phyloP scores from a whole-genome alignment of 2,113 vertebrate genomes.

The Oncorhynchus clarkii region DNA sequence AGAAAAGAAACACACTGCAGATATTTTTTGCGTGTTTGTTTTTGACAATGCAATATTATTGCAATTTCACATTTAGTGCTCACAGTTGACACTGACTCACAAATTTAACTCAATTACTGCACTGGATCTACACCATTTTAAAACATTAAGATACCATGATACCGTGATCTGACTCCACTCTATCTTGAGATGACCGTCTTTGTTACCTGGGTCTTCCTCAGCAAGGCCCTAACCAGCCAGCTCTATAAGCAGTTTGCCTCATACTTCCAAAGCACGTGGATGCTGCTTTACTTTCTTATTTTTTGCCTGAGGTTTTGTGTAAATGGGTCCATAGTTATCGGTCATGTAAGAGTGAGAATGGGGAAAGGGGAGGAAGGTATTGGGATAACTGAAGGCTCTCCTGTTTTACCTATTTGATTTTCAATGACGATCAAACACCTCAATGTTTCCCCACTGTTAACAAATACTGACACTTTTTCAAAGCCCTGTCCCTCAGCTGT shows the following conservation, averaged over 20 bases:
- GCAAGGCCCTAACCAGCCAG: not conserved
- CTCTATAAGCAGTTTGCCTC: not conserved
- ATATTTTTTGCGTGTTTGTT: constrained; percentile 62
- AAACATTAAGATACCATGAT: constrained; percentile 75
- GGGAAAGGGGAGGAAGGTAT: not conserved
- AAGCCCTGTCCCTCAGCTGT: not conserved
- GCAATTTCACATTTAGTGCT: constrained; percentile 92
- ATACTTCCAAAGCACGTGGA: not conserved
- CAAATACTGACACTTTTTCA: constrained; percentile 40
- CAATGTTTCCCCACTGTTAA: constrained; percentile 2
- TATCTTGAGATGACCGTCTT: constrained; percentile 56
- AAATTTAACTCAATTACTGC: constrained; percentile 83
- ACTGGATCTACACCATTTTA: constrained; percentile 87
- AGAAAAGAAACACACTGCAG: constrained; percentile 65
- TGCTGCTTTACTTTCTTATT: not conserved
- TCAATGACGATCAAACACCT: not conserved
- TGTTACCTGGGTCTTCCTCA: not conserved
- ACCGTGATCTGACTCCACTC: too few species aligned
- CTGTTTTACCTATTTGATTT: constrained; percentile 19
- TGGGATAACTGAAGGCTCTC: constrained; percentile 17
- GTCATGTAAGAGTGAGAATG: constrained; percentile 7
- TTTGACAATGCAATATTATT: constrained; percentile 75
- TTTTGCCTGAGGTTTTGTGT: constrained; percentile 32
- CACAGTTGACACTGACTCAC: constrained; percentile 88
- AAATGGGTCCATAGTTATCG: constrained; percentile 18